Base-by-base conservation (phyloP, 2,797 vertebrate species). In the Furcifer pardalis region DNA sequence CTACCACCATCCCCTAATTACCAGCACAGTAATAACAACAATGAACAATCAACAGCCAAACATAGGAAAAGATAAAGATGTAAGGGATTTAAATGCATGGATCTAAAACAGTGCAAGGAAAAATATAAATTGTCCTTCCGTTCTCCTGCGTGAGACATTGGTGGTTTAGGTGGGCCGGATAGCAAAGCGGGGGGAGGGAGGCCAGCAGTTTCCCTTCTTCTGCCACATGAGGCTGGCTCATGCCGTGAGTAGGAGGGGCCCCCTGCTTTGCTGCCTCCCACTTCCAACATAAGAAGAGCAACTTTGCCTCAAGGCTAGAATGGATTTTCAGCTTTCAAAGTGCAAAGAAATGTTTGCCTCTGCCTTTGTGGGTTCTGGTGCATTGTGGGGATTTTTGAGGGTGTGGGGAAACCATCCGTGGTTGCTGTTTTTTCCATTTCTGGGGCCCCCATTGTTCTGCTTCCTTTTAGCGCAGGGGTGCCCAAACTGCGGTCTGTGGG, bases 1-100 rank as follows among this genome's bases (percentile, higher is more conserved):
- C 95, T 95, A 95, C 95, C 95, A n/a, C n/a, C n/a, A n/a, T n/a
- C 95, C 78, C 95, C 94, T 95, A 95, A 95, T 96, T 96, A 96
- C 94, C 95, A 94, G 95, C 95, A 93, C 95, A 95, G 92, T 93
- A 94, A 91, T 92, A 90, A 93, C 27, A 60, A 37, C 35, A 42
- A 21, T 52, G 92, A 92, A 95, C 94, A 87, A n/a, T 76, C n/a
- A 49, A 42, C 94, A 95, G 95, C 93, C 91, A 93, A 49, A 95
- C 86, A 59, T 89, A 89, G 92, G 91, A 91, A 92, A 93, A 94
- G 95, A 94, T 93, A 92, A 86, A 92, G 94, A 95, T 95, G 93
- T 94, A 94, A 95, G 95, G 95, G 95, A 95, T 96, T 96, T 95
- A 96, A 94, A 95, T 92, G 93, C 91, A 80, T 75, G 69, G 84